These are phyloP conservation scores for Remorina albescens DNA, from an alignment of 2,797 vertebrate species.

Conservation along the genomic window DNA sequence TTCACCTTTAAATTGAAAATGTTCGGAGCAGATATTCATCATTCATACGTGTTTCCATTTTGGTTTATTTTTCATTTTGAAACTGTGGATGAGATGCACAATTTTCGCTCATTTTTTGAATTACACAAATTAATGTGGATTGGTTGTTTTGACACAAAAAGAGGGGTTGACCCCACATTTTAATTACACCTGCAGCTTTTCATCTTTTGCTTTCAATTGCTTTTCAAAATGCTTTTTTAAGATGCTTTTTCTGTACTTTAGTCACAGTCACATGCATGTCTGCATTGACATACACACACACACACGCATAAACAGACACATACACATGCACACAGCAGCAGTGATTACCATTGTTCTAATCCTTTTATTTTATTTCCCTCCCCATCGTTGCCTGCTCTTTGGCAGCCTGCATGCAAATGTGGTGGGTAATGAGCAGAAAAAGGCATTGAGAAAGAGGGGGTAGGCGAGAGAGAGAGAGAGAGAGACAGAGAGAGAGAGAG, in stretches of 20 bases:
- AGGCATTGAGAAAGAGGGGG: slow-evolving; percentile 67
- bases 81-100: slow-evolving; percentile 19
- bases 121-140: slow-evolving; percentile 44
- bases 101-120: slow-evolving; percentile 31
- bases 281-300: slow-evolving; percentile 44
- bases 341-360: slow-evolving; percentile 85
- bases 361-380: slow-evolving; percentile 84
- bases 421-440: slow-evolving; percentile 85
- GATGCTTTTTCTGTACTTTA: slow-evolving; percentile 44
- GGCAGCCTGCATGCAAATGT: slow-evolving; percentile 85
- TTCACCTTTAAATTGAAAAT: slow-evolving; percentile 5
- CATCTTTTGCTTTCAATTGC: slow-evolving; percentile 35
- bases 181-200: slow-evolving; percentile 69
- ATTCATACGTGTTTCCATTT: slow-evolving; percentile 8
- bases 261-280: slow-evolving; percentile 46
- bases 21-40: slow-evolving; percentile 15
- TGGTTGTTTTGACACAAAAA: slow-evolving; percentile 55
- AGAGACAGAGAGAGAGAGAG: slow-evolving; percentile 21
- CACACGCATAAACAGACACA: slow-evolving; percentile 51
- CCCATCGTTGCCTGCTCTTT: slow-evolving; percentile 79
- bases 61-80: slow-evolving; percentile 35
- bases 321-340: slow-evolving; percentile 53
- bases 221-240: slow-evolving; percentile 42
- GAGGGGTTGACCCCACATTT: slow-evolving; percentile 56
- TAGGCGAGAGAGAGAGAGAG: slow-evolving; percentile 23